Evolutionary conservation across 2,113 vertebrate genomes (phyloP), one percentile per base, ranked within the genome.

Genomic region (Osmerus eperlanus): DNA sequence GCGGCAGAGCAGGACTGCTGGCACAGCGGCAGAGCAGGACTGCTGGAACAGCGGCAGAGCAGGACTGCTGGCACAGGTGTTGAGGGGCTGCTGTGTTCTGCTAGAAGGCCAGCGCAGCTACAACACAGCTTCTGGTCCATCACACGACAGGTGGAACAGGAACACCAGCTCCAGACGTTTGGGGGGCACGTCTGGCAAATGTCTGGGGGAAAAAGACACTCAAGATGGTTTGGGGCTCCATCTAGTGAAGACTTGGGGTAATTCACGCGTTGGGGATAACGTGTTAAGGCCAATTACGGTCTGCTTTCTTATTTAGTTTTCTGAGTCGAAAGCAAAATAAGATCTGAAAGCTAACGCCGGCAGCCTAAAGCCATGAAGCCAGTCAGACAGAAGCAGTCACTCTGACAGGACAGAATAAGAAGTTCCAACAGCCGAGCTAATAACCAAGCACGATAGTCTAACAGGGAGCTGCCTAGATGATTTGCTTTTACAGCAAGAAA

Each of bases 181-280:
- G 32, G 32, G 32, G 32, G 32, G 32, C 32, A 36, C 7, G 32
- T 36, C 21, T 41, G 53, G 52, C 9, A 21, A 19, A 19, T 1
- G 32, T 36, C 21, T 25, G 53, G 52, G 18, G 47, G 19, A 28
- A 28, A 28, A 7, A 6, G 7, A 7, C 3, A 3, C 12, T 23
- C 11, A 1, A 16, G 25, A 65, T 28, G 25, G 25, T 6, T 52
- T 51, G 54, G 56, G 32, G 65, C 72, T 61, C 72, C 72, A 67
- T 56, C 72, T 61, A 74, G 72, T 74, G 72, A 56, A 60, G 16
- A 53, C 29, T 29, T 3, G 28, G 19, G 67, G 72, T 54, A 29
- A 68, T 47, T 68, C 7, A 63, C 16, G 28, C 28, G 8, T 18
- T 63, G 61, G 29, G 6, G 12, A 7, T 63, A 14, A 4, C 29